Conservation (phyloP, 2,113 vertebrate genomes). For the Pleuronectes platessa region DNA sequence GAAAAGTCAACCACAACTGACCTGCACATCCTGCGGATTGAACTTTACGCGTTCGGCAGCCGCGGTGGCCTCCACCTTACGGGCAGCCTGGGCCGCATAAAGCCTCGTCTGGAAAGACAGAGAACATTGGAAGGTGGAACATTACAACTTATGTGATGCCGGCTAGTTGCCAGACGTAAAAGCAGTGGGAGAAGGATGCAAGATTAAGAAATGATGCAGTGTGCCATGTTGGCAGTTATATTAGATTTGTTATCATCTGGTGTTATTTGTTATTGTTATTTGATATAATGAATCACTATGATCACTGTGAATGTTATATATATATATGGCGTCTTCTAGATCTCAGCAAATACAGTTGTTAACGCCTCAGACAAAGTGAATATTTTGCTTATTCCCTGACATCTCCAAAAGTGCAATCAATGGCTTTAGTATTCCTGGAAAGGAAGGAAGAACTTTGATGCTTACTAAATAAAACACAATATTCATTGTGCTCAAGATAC, state of each 20-base stretch:
- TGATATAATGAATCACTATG: too few relatives aligned
- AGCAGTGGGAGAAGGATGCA: not conserved
- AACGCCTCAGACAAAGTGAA: too few relatives aligned
- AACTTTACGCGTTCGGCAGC: slow-evolving; percentile 77
- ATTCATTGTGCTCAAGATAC: too few relatives aligned
- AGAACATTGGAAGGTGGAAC: slow-evolving; percentile 44
- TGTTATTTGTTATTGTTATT: too few relatives aligned
- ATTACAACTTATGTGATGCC: slow-evolving; percentile 43
- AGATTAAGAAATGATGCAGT: not conserved
- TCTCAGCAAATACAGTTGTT: too few relatives aligned
- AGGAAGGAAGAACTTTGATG: too few relatives aligned
- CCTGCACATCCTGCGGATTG: slow-evolving; percentile 90
- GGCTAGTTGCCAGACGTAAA: not conserved
- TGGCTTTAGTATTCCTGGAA: too few relatives aligned
- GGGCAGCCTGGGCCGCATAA: slow-evolving; percentile 91
- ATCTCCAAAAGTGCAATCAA: too few relatives aligned
- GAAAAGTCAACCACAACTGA: slow-evolving; percentile 79
- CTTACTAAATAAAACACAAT: not conserved
- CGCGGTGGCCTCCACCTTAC: slow-evolving; percentile 78
- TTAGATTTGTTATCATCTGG: too few relatives aligned
- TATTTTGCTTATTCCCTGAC: too few relatives aligned
- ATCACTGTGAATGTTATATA: too few relatives aligned
- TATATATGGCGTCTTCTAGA: too few relatives aligned
- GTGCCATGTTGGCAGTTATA: not conserved
- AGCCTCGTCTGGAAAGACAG: slow-evolving; percentile 86